Conservation (phyloP, 1,140 invertebrate genomes). For the Epicauta chinensis region DNA sequence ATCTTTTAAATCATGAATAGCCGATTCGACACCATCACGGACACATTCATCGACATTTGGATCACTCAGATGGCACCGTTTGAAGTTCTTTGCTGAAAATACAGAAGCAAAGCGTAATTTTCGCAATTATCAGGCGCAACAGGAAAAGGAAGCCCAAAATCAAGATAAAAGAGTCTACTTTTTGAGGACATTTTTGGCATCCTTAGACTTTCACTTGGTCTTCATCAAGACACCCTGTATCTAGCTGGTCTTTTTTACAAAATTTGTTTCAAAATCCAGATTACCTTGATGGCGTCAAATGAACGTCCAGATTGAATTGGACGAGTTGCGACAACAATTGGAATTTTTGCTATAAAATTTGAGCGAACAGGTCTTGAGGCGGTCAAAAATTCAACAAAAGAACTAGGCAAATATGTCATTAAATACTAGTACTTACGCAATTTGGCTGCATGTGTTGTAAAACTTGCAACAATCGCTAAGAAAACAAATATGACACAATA, state of each 20-base stretch:
- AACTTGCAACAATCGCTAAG: slow-evolving; percentile 6
- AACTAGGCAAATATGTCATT: not conserved
- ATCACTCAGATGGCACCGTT: slow-evolving; percentile 20
- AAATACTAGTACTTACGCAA: slow-evolving; percentile 21
- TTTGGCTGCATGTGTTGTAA: slow-evolving; percentile 19
- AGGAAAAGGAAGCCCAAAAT: not conserved
- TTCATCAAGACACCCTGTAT: not conserved
- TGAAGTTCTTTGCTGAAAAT: slow-evolving; percentile 23
- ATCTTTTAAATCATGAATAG: slow-evolving; percentile 21
- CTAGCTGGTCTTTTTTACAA: not conserved
- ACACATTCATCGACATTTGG: slow-evolving; percentile 24
- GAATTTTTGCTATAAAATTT: not conserved
- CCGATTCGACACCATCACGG: slow-evolving; percentile 21
- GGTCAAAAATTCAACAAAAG: no score
- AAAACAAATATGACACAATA: not conserved
- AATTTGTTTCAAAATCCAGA: slow-evolving; percentile 1
- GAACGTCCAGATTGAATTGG: no score
- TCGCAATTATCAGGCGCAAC: not conserved
- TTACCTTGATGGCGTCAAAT: not conserved
- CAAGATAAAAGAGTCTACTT: not conserved
- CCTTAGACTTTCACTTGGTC: no score
- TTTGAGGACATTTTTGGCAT: no score
- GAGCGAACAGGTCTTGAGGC: not conserved
- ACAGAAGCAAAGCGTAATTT: not conserved
- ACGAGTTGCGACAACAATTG: not conserved